Evolutionary conservation across 1,140 invertebrate species (phyloP), one percentile per base, ranked within the genome.

Genomic region (Oncopodura yosiiana): DNA sequence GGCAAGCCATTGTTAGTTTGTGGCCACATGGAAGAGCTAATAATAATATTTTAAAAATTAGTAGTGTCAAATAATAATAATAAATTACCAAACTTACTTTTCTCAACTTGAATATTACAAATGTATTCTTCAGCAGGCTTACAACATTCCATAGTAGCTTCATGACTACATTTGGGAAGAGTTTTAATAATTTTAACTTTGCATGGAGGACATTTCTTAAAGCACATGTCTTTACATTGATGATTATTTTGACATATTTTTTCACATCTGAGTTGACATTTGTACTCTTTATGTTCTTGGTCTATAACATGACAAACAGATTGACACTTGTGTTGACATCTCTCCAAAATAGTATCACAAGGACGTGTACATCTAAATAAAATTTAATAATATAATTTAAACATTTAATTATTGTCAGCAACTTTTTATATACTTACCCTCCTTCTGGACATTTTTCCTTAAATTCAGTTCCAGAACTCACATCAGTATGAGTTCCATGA

Each of bases 301-400:
- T 68, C 67, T 9, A 37, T 27, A 11, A 60, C 36, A 49, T 69
- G 67, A 36, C 67, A 69, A 2, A 67, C 30, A 23, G 27, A 23
- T n/a, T 45, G 34, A 48, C 66, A 66, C 18, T 53, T 43, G 56
- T 66, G 66, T 51, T 54, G 16, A 62, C 69, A 66, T 44, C 57
- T n/a, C 38, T 45, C 38, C n/a, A 69, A 41, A 3, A 29, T 18
- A 0, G 53, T 44, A 1, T 56, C 24, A 26, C 66, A 65, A 8
- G 42, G 23, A 1, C 26, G 30, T 18, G 12, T 18, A 51, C 63
- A 65, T 30, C n/a, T n/a, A n/a, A n/a, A n/a, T n/a, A n/a, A n/a
- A n/a, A n/a, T n/a, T n/a, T n/a, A n/a, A n/a, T n/a, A n/a, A n/a
- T n/a, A n/a, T n/a, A n/a, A n/a, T n/a, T n/a, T n/a, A n/a, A n/a